A percentile compares a stretch with the other conserved stretches of the same genome.
Evolutionary conservation across 23 tunicate genomes (phyloP).

Genomic region (Halocynthia roretzi): DNA sequence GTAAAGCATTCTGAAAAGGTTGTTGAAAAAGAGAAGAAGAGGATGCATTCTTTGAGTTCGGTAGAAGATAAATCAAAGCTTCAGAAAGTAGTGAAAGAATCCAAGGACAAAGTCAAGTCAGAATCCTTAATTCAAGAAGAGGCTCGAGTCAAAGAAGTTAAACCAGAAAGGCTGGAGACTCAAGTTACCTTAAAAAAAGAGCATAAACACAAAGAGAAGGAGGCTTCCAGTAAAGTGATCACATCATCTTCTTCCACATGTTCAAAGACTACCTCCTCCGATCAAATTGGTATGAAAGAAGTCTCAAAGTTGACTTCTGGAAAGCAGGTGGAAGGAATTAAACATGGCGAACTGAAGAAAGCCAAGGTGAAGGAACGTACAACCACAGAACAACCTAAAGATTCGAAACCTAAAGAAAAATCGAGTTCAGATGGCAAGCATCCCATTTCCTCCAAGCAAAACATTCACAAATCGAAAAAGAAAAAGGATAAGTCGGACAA

Average conservation of each 20-base stretch:
- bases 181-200: neutral
- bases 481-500: neutral
- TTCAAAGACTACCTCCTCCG: neutral
- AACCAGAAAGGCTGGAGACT: neutral
- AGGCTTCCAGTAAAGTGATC: neutral
- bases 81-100: too few species aligned
- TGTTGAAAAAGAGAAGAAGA: too few species aligned
- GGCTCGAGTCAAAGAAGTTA: neutral
- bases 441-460: neutral
- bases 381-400: neutral
- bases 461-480: neutral
- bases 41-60: too few species aligned
- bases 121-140: slow-evolving; percentile 1
- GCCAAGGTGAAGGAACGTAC: neutral
- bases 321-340: too few species aligned
- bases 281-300: neutral
- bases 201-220: neutral
- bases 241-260: neutral
- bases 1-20: too few species aligned
- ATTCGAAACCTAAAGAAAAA: neutral
- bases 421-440: neutral
- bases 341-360: neutral
- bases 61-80: too few species aligned
- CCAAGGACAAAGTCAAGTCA: neutral
- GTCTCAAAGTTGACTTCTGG: neutral